Evolutionary conservation across 2,797 vertebrate genomes (phyloP).

Genomic region (Pitangus sulphuratus): DNA sequence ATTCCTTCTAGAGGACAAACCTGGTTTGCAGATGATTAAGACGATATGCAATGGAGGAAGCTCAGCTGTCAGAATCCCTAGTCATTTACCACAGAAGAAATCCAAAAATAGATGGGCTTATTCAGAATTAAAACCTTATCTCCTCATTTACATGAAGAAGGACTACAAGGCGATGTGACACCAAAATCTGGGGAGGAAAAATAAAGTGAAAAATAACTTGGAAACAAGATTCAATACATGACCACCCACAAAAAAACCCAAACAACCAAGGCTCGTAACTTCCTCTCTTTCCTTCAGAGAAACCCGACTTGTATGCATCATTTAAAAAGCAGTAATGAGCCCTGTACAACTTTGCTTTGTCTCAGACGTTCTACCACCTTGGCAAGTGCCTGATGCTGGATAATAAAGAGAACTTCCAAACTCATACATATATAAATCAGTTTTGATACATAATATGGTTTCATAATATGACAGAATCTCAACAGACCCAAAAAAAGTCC

Average conservation of each 20-base stretch:
- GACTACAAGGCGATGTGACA: background rate
- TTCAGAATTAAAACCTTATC: background rate
- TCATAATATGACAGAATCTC: background rate
- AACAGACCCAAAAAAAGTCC: background rate
- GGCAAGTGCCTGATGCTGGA: background rate
- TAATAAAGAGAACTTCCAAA: background rate
- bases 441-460: background rate
- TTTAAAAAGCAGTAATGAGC: background rate
- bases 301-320: rapidly evolving
- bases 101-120: background rate
- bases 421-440: background rate
- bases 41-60: background rate
- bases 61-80: background rate
- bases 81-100: background rate
- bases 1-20: slow-evolving; percentile 13
- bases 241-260: background rate
- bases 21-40: slow-evolving; percentile 12
- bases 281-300: background rate
- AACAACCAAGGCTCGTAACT: background rate
- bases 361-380: background rate
- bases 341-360: background rate
- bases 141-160: background rate
- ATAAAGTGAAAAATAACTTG: background rate
- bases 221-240: background rate
- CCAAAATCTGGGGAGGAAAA: background rate